Percentiles rank a stretch among this genome's conserved stretches.
Evolutionary conservation across 1,140 invertebrate genomes (phyloP).

Genomic region (Zaprionus ghesquierei): DNA sequence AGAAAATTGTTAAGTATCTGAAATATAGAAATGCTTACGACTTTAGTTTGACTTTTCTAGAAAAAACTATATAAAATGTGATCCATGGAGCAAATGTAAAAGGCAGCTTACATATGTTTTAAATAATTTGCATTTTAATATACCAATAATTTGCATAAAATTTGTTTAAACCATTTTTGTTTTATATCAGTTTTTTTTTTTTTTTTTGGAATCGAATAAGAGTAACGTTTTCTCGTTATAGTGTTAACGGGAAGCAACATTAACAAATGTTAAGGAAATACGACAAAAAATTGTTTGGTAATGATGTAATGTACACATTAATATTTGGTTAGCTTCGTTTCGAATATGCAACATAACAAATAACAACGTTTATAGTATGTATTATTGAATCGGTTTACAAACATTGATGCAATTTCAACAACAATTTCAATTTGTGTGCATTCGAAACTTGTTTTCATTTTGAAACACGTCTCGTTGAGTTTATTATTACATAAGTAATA

Average conservation of each 20-base stretch:
- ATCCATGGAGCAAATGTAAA: background rate
- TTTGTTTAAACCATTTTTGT: constrained; percentile 33
- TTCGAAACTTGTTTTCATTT: background rate
- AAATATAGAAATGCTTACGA: background rate
- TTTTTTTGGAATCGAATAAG: constrained; percentile 49
- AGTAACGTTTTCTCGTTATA: constrained; percentile 51
- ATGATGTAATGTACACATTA: constrained; percentile 53
- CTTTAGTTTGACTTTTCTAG: background rate
- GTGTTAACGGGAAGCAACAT: constrained; percentile 59
- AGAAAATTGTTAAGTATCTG: background rate
- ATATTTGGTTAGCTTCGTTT: constrained; percentile 45
- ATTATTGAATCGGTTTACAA: constrained; percentile 14
- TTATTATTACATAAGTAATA: constrained; percentile 1
- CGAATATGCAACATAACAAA: constrained; percentile 75
- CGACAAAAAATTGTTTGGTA: constrained; percentile 57
- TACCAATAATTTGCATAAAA: constrained; percentile 44
- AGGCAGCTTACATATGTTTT: constrained; percentile 15
- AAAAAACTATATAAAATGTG: background rate
- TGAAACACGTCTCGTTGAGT: constrained; percentile 38
- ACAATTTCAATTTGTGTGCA: constrained; percentile 31
- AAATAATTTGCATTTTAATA: constrained; percentile 35
- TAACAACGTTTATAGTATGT: constrained; percentile 52
- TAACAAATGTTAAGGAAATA: constrained; percentile 74
- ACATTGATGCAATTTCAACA: constrained; percentile 30
- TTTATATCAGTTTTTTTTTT: constrained; percentile 22